A percentile compares a stretch with the other conserved stretches of the same genome.
Evolutionary conservation across 2,888 invertebrate species (phyloP).

Genomic region (Cyrtodaria siliqua): DNA sequence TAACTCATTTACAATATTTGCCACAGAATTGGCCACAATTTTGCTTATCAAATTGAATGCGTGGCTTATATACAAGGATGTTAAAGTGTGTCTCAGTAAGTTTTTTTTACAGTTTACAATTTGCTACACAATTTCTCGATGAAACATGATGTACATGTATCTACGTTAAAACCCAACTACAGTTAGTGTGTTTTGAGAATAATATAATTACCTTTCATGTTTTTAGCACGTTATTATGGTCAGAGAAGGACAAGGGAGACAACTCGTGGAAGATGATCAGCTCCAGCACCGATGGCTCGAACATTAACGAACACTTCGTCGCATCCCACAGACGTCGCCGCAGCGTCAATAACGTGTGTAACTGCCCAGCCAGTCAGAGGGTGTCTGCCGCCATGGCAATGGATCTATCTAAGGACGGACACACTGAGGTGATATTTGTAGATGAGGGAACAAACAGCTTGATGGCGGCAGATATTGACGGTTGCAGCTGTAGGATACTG

Average conservation of each 20-base stretch:
- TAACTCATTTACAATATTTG: too few relatives aligned
- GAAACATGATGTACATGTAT: too few relatives aligned
- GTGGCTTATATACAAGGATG: too few relatives aligned
- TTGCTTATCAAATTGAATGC: too few relatives aligned
- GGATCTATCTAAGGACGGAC: conserved; percentile 88
- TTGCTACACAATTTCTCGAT: too few relatives aligned
- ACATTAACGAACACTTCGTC: conserved; percentile 38
- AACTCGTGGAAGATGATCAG: conserved; percentile 38
- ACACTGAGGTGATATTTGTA: conserved; percentile 73
- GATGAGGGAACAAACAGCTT: conserved; percentile 64
- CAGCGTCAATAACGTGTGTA: conserved; percentile 86
- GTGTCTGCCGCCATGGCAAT: conserved; percentile 90
- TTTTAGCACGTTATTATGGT: conserved; percentile 79
- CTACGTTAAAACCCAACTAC: too few relatives aligned
- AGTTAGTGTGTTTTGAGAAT: too few relatives aligned
- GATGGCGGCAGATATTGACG: conserved; percentile 71
- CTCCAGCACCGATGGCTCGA: conserved; percentile 39
- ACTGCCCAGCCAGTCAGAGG: conserved; percentile 89
- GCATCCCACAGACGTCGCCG: conserved; percentile 22
- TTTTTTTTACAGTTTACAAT: too few relatives aligned
- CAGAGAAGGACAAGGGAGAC: conserved; percentile 59
- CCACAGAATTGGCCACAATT: too few relatives aligned
- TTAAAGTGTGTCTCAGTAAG: too few relatives aligned
- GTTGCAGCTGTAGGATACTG: conserved; percentile 71
- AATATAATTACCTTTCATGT: too few relatives aligned